These are phyloP conservation scores for Aphelinus atriplicis DNA, from an alignment of 1,140 invertebrate species.

Conservation along the genomic window DNA sequence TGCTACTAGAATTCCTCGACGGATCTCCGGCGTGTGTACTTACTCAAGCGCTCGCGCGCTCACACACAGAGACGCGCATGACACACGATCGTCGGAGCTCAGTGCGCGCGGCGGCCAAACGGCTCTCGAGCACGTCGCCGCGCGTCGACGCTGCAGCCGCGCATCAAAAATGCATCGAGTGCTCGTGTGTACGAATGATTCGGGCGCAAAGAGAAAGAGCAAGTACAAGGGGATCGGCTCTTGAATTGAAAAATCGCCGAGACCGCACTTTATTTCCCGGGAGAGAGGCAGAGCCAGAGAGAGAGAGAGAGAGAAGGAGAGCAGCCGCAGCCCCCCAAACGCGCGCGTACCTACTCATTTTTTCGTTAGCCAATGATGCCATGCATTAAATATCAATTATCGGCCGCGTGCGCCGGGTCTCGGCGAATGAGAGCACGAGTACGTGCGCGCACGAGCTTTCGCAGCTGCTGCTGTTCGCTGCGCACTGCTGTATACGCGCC, in stretches of 20 bases:
- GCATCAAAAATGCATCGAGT: conserved; percentile 39
- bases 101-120: too few species aligned
- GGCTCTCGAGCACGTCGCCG: neutral
- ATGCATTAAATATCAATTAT: conserved; percentile 29
- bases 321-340: neutral
- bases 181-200: conserved; percentile 3
- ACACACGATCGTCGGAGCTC: too few species aligned
- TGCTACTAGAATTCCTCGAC: neutral
- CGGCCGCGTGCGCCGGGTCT: neutral
- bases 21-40: neutral
- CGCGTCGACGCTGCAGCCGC: conserved; percentile 22
- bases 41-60: neutral
- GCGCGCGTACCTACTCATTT: neutral
- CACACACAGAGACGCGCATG: too few species aligned
- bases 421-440: neutral
- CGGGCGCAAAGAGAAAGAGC: neutral
- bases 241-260: conserved; percentile 33
- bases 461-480: neutral
- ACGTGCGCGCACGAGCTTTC: neutral
- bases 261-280: conserved; percentile 26
- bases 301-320: neutral
- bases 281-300: neutral
- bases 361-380: conserved; percentile 2
- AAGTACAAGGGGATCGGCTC: neutral
- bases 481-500: neutral